Conservation (phyloP, 2,797 vertebrate genomes). For the Pipistrellus pipistrellus region DNA sequence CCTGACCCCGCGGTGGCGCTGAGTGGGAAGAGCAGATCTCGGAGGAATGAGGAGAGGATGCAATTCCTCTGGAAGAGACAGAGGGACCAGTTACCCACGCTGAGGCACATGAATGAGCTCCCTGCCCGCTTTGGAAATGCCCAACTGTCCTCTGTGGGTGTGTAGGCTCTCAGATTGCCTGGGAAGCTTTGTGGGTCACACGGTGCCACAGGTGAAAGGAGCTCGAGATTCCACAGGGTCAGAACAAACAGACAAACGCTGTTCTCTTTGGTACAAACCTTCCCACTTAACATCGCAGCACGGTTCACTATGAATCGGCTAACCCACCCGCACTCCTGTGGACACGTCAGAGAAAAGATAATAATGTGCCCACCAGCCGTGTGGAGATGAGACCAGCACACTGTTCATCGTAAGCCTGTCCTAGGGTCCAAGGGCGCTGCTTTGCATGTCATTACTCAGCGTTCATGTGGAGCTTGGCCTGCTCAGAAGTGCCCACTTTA, state of each 20-base stretch:
- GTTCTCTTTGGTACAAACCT: background rate
- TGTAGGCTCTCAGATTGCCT: background rate
- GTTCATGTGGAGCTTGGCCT: too few relatives aligned
- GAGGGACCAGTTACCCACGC: too few relatives aligned
- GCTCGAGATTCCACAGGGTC: background rate
- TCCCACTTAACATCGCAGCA: background rate
- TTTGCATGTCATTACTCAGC: fast-evolving
- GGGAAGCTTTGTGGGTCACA: fast-evolving
- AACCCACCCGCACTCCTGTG: background rate
- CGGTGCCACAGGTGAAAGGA: background rate
- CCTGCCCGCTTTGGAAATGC: background rate
- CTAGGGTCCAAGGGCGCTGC: too few relatives aligned
- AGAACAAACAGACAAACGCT: background rate
- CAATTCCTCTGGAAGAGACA: background rate
- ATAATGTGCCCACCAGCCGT: background rate
- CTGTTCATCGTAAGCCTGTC: fast-evolving
- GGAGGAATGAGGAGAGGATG: fast-evolving
- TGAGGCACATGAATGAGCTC: fast-evolving
- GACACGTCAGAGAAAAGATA: background rate
- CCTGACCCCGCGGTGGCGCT: fast-evolving
- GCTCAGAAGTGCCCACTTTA: background rate
- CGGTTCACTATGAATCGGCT: background rate
- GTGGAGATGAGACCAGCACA: fast-evolving
- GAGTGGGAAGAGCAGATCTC: background rate
- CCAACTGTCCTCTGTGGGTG: background rate